Evolutionary conservation across 2,113 vertebrate species (phyloP).

Genomic region (Etia nguti): DNA sequence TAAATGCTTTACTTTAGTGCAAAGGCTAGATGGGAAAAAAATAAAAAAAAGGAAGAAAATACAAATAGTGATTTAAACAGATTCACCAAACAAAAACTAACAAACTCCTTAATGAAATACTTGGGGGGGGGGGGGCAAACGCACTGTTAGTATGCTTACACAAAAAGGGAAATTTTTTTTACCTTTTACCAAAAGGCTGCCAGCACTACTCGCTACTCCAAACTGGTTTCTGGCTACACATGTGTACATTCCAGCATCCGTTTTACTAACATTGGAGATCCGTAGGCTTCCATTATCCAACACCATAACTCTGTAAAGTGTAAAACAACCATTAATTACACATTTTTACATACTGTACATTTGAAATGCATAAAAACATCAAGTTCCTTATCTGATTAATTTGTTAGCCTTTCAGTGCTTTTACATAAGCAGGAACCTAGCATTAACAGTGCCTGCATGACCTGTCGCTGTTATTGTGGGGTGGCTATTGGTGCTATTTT

Average conservation of each 20-base stretch:
- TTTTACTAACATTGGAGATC: conserved; percentile 87
- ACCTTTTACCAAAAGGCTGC: conserved; percentile 93
- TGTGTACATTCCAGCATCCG: conserved; percentile 87
- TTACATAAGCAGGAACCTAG: neutral
- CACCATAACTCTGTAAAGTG: conserved; percentile 76
- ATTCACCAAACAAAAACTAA: neutral
- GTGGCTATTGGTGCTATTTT: neutral
- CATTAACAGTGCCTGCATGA: conserved; percentile 15
- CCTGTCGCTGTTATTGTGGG: neutral
- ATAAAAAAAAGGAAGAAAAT: neutral
- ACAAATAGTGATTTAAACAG: neutral
- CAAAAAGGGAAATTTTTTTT: neutral
- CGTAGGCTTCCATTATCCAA: conserved; percentile 88
- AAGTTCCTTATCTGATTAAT: neutral
- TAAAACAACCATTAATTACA: neutral
- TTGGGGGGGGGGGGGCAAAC: neutral
- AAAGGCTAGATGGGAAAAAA: neutral
- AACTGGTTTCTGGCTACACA: conserved; percentile 92
- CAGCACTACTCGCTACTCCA: conserved; percentile 87
- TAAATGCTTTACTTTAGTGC: neutral
- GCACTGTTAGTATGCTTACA: neutral
- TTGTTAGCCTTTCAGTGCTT: neutral
- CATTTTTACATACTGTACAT: neutral
- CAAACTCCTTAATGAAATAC: neutral
- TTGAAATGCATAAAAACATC: neutral